Evolutionary conservation across 2,797 vertebrate genomes (phyloP).

Genomic region (Coccyzus lansbergi): DNA sequence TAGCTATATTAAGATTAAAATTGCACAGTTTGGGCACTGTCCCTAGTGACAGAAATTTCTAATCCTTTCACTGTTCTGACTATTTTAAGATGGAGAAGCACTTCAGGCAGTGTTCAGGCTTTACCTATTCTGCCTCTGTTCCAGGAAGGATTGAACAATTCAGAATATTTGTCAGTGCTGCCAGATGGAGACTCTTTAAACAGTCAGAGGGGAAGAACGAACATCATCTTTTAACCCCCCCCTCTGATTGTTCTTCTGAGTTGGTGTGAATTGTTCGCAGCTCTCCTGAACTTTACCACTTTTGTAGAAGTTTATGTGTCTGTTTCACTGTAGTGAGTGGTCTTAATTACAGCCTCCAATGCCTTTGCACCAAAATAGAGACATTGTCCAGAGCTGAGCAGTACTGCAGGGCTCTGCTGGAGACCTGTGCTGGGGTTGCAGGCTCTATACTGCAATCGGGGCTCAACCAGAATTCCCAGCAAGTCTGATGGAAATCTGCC

Average conservation of each 20-base stretch:
- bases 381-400: accelerated
- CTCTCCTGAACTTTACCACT: neutral
- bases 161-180: conserved; percentile 14
- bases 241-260: neutral
- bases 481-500: neutral
- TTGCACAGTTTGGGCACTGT: neutral
- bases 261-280: neutral
- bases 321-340: neutral
- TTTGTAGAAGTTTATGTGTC: neutral
- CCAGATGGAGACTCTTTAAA: neutral
- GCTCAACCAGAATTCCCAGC: neutral
- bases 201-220: neutral
- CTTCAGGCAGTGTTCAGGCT: neutral
- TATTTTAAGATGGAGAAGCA: conserved; percentile 11
- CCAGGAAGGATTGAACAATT: neutral
- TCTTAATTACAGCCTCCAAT: neutral
- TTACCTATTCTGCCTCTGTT: neutral
- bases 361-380: neutral
- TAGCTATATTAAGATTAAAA: conserved; percentile 52
- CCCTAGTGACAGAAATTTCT: conserved; percentile 4
- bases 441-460: accelerated
- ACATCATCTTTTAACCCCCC: neutral
- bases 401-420: neutral
- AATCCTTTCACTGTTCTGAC: neutral
- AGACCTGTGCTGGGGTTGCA: accelerated